Conservation (phyloP, 2,113 vertebrate genomes). For the Hemiscyllium ocellatum region DNA sequence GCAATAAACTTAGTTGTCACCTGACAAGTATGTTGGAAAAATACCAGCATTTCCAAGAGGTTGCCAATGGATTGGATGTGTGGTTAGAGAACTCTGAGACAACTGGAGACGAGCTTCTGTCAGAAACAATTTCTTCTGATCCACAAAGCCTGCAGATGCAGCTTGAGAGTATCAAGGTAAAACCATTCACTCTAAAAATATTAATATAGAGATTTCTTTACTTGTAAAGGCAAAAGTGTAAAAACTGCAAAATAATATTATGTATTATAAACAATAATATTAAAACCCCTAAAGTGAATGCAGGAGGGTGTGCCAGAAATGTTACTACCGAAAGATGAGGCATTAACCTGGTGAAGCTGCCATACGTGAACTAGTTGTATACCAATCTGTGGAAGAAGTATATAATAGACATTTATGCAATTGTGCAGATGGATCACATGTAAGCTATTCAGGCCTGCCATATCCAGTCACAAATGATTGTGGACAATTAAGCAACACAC, state of each 20-base stretch:
- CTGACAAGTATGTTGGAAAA: slow-evolving; percentile 70
- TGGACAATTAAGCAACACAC: too few species aligned
- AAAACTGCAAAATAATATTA: background rate
- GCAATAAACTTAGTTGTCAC: slow-evolving; percentile 71
- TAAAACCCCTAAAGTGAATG: too few species aligned
- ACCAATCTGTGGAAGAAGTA: too few species aligned
- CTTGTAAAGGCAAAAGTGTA: background rate
- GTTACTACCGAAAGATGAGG: too few species aligned
- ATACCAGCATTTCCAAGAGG: slow-evolving; percentile 86
- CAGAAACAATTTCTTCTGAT: slow-evolving; percentile 65
- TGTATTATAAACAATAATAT: background rate
- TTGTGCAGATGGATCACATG: too few species aligned
- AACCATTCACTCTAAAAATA: background rate
- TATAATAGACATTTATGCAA: too few species aligned
- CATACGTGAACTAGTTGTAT: too few species aligned
- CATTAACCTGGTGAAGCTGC: too few species aligned
- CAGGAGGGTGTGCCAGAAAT: too few species aligned
- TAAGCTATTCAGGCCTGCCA: too few species aligned
- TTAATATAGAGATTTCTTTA: background rate
- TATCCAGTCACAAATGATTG: too few species aligned
- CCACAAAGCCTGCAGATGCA: slow-evolving; percentile 69
- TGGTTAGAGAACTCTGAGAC: slow-evolving; percentile 77
- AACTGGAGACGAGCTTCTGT: slow-evolving; percentile 60
- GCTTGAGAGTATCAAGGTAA: slow-evolving; percentile 74
- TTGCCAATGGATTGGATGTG: slow-evolving; percentile 63